phyloP scores from a whole-genome alignment of 1,140 invertebrate species.

The Bombus superbus region DNA sequence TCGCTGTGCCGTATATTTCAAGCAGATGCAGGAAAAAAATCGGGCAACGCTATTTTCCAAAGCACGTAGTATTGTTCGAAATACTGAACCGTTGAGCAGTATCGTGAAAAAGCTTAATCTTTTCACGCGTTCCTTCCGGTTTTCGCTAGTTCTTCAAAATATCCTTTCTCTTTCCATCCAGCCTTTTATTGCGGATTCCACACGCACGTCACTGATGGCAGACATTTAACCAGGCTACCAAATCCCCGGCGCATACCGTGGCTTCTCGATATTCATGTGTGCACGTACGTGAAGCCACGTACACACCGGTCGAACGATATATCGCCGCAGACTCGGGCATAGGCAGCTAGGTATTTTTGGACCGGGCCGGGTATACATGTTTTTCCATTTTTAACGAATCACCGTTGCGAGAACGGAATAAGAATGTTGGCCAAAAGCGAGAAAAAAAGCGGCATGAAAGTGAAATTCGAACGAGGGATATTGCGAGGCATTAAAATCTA shows the following conservation, averaged over 20 bases:
- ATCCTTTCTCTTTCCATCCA: conserved; percentile 16
- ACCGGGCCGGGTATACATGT: conserved; percentile 19
- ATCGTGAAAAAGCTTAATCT: background rate
- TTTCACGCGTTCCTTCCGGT: background rate
- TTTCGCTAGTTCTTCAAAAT: background rate
- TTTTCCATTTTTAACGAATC: conserved; percentile 39
- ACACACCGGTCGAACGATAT: conserved; percentile 46
- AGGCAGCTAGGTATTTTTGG: conserved; percentile 34
- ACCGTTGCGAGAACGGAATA: conserved; percentile 30
- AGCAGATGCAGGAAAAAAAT: background rate
- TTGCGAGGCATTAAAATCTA: background rate
- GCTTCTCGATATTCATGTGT: conserved; percentile 48
- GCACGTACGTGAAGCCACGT: conserved; percentile 10
- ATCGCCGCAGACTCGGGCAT: conserved; percentile 37
- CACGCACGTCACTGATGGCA: conserved; percentile 47
- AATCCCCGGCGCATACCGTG: conserved; percentile 38
- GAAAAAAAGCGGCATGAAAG: conserved; percentile 13
- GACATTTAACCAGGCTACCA: conserved; percentile 62
- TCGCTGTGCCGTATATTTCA: background rate
- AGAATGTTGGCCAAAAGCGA: conserved; percentile 5
- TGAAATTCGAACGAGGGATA: conserved; percentile 28
- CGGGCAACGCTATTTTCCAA: background rate
- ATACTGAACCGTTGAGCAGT: background rate
- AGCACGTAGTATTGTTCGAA: background rate
- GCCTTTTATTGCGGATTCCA: conserved; percentile 61